These are phyloP conservation scores for Heliconius erato DNA, from an alignment of 2,888 invertebrate species.

Conservation along the genomic window DNA sequence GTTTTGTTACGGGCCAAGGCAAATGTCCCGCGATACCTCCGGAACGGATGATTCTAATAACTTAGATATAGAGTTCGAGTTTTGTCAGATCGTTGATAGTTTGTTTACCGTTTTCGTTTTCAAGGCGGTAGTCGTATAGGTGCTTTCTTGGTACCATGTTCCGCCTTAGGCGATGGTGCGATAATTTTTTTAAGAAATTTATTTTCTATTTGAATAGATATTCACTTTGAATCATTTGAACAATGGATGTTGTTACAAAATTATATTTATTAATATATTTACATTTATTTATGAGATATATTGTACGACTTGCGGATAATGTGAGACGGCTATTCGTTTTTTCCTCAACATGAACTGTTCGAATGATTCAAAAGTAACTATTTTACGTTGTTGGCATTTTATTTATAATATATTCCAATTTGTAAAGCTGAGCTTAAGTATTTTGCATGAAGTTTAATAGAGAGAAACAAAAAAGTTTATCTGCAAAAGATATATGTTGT, in stretches of 20 bases:
- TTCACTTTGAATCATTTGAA: constrained; percentile 43
- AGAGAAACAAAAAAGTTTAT: constrained; percentile 69
- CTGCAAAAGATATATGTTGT: constrained; percentile 82
- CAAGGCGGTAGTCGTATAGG: constrained; percentile 57
- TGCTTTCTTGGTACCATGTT: constrained; percentile 69
- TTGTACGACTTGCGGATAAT: background rate
- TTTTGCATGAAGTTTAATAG: constrained; percentile 66
- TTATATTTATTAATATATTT: constrained; percentile 33
- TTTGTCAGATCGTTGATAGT: constrained; percentile 33
- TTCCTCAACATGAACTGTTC: constrained; percentile 18
- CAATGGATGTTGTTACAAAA: constrained; percentile 23
- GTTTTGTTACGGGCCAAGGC: background rate
- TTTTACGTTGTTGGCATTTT: constrained; percentile 79
- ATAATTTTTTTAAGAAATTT: constrained; percentile 67
- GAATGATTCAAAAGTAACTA: constrained; percentile 51
- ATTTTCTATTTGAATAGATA: constrained; percentile 55
- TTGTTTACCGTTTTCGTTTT: constrained; percentile 36
- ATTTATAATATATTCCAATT: constrained; percentile 78
- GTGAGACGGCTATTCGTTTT: background rate
- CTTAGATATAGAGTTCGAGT: background rate
- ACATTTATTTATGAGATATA: constrained; percentile 22
- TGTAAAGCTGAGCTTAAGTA: constrained; percentile 74
- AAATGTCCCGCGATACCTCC: constrained; percentile 3
- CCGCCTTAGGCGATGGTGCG: constrained; percentile 68
- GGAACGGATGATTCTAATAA: constrained; percentile 9